Evolutionary conservation across 1,140 invertebrate species (phyloP).

Genomic region (Zaprionus capensis): DNA sequence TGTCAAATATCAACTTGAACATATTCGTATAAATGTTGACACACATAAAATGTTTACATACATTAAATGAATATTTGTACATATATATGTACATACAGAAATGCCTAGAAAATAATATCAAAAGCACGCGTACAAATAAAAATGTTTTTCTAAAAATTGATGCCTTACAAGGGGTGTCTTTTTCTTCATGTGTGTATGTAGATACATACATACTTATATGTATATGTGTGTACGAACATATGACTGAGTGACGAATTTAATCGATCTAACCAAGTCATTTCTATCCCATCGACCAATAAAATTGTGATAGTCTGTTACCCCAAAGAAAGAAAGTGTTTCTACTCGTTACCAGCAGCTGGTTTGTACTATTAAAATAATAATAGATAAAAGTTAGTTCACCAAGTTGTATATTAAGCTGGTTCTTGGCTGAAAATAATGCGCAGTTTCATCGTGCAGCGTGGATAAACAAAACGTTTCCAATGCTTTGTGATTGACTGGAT

Average conservation of each 20-base stretch:
- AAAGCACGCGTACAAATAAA: background rate
- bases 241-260: background rate
- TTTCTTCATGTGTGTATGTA: background rate
- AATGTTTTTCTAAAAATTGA: slow-evolving; percentile 2
- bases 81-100: slow-evolving; percentile 1
- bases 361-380: background rate
- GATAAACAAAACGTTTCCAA: background rate
- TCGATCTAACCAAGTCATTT: slow-evolving; percentile 2
- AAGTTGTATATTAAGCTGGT: background rate
- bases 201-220: background rate
- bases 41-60: background rate
- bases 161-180: background rate
- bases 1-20: background rate
- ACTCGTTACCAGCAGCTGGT: background rate
- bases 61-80: slow-evolving; percentile 2
- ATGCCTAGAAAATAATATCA: background rate
- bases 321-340: background rate
- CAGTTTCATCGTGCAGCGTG: background rate
- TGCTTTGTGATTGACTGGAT: background rate
- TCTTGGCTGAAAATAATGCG: background rate
- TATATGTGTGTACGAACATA: slow-evolving; percentile 5
- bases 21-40: background rate
- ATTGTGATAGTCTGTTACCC: background rate
- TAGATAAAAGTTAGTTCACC: background rate
- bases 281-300: background rate